Conservation (phyloP, 2,113 vertebrate species). For the chimpanzee (Pan troglodytes) region NHGRI_mPanTro3-v2.1_pri NC_072421.2:44988501-44989000, state of each 20-base stretch:
- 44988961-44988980: constrained; percentile 15
- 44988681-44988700: constrained; percentile 14
- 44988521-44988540: neutral
- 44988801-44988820: neutral
- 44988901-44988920: neutral
- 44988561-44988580: neutral
- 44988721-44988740: neutral
- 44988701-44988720: neutral
- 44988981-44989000: neutral
- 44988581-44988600: neutral
- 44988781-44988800: constrained; percentile 49
- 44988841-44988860: neutral
- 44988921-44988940: neutral
- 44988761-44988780: constrained; percentile 35
- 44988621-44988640: neutral
- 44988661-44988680: neutral
- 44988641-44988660: constrained; percentile 4
- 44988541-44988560: constrained; percentile 9
- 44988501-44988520: too few species aligned
- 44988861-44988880: neutral
- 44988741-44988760: constrained; percentile 25
- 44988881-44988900: neutral
- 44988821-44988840: constrained; percentile 1
- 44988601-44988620: neutral
- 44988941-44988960: constrained; percentile 27